Base-by-base conservation (phyloP, 2,797 vertebrate genomes). In the Tolypeutes matacus region DNA sequence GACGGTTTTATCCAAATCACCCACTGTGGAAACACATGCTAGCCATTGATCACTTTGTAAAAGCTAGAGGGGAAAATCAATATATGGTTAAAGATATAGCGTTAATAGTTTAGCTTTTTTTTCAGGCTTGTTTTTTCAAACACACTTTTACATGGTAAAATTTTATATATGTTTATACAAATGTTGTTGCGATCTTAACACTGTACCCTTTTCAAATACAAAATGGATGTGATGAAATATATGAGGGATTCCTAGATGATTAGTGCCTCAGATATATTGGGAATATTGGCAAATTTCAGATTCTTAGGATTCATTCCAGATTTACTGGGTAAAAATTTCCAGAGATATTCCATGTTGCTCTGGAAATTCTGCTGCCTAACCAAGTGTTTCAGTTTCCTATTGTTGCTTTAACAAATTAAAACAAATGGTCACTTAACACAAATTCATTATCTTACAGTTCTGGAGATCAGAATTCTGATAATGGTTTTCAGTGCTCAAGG, bases 31-130 rank as follows among this genome's bases (percentile, higher is more conserved):
- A 64, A 49, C 23, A 77, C 9, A 23, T 7, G 11, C 20, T 27
- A 46, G 8, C 27, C 7, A 10, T 56, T 77, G 7, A 64, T 80
- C 10, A 25, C 15, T 65, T 88, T 76, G 46, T 93, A 69, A 92
- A 89, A 89, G 80, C 69, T 83, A 83, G 42, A 83, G 39, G 49
- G 70, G n/a, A 83, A 92, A 92, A 84, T 85, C 91, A 85, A 82
- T 83, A 36, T 25, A 23, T 60, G 58, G 25, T 39, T 75, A 20
- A 21, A 85, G 49, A 86, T 87, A 29, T 36, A 86, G 10, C 34
- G 18, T 58, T 86, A 70, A 78, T 70, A 64, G 7, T 75, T 69
- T 14, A 17, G 3, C 25, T 12, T 25, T 62, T 60, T 58, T 69
- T 77, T 60, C 12, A 65, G 7, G 2, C 42, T 73, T 82, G 3